Evolutionary conservation across 2,797 vertebrate genomes (phyloP), one percentile per base, ranked within the genome.

Genomic region (Odontamblyopus rebecca): DNA sequence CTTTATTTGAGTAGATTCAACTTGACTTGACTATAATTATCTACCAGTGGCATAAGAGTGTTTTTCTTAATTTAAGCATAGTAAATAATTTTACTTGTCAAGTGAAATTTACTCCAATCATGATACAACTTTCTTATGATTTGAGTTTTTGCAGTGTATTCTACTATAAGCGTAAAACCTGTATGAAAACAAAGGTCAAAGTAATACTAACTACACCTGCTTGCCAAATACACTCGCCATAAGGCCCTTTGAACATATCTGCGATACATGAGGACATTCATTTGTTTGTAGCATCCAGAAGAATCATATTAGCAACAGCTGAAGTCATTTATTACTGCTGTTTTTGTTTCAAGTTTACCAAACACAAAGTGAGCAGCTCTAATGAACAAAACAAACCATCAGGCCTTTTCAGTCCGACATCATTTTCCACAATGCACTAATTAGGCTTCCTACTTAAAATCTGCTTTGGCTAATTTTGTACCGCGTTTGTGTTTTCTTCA

Each of bases 291-390:
- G 32, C 61, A 19, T 62, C 18, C 32, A 62, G 41, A 68, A 73
- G 67, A 38, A 62, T 82, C 71, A 77, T 72, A 82, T 75, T 68
- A 75, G 68, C 48, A 85, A 67, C 80, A 83, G 76, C 73, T 87
- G 83, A 86, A 71, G 67, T 57, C 72, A 60, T 73, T 78, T 72
- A 77, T 74, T 77, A 67, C 72, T 79, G 74, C 74, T 68, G 48
- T 73, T 60, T 73, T 32, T 51, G 44, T 1, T 73, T 56, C 50
- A 61, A 48, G 65, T 78, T 82, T 76, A 61, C 13, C 48, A 71
- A 63, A 16, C 50, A 70, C 66, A 61, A 41, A 53, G 74, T 38
- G 61, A 79, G 70, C 76, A 44, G 30, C 1, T 67, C 38, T 79
- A 63, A 67, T 38, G 41, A 41, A 72, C 71, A 61, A 71, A 74